phyloP scores from a whole-genome alignment of 2,888 invertebrate species.

The Drosophila aldrichi region DNA sequence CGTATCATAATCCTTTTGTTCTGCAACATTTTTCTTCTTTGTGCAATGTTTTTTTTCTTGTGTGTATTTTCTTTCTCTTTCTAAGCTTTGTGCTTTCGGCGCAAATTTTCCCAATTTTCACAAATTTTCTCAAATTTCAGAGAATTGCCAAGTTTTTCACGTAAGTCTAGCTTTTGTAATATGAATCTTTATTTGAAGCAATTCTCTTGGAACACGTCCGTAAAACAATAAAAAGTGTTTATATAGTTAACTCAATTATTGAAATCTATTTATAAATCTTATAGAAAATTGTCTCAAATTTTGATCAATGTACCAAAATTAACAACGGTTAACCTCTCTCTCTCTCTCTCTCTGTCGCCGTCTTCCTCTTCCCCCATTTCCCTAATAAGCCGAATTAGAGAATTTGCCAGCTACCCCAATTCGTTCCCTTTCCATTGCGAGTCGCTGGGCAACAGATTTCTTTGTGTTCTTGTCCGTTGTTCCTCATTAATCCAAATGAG shows the following conservation, averaged over 20 bases:
- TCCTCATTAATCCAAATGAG: slow-evolving; percentile 48
- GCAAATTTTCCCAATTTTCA: slow-evolving; percentile 30
- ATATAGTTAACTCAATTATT: neutral
- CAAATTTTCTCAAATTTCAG: slow-evolving; percentile 20
- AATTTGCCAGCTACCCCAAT: neutral
- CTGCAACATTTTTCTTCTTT: slow-evolving; percentile 49
- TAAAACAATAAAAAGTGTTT: neutral
- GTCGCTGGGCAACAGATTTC: slow-evolving; percentile 42
- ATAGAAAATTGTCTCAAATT: neutral
- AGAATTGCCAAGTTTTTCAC: slow-evolving; percentile 27
- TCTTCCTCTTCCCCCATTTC: neutral
- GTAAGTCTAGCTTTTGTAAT: neutral
- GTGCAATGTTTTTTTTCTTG: slow-evolving; percentile 22
- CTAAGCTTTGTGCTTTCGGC: slow-evolving; percentile 24
- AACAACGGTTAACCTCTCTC: neutral
- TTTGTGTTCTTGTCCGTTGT: slow-evolving; percentile 8
- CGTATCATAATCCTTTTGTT: slow-evolving; percentile 62
- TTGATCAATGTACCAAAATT: neutral
- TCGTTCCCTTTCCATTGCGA: neutral
- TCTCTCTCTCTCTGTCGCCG: neutral
- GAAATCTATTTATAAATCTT: neutral
- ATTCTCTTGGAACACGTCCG: neutral
- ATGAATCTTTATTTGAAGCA: neutral
- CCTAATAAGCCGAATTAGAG: neutral
- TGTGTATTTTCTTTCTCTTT: neutral